Conservation (phyloP, 2,888 invertebrate genomes). For the Latrodectus elegans region DNA sequence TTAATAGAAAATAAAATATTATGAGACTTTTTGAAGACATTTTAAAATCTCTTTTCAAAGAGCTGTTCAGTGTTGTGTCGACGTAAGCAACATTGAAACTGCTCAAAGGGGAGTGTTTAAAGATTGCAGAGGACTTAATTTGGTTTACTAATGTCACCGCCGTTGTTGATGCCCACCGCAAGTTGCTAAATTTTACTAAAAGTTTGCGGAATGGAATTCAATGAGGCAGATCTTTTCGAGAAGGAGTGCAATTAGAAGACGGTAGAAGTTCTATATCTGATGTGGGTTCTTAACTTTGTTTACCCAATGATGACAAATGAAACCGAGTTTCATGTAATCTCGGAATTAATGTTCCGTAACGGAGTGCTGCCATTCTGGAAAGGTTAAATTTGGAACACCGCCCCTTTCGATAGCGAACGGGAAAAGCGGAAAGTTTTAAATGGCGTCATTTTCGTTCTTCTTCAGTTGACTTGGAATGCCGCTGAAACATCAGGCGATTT, state of each 20-base stretch:
- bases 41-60: too few relatives aligned
- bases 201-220: constrained; percentile 22
- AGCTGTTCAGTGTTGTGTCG: too few relatives aligned
- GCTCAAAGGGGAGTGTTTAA: background rate
- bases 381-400: constrained; percentile 57
- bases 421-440: constrained; percentile 16
- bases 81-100: background rate
- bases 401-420: constrained; percentile 4
- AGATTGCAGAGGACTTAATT: background rate
- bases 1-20: too few relatives aligned
- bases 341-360: constrained; percentile 64
- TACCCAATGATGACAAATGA: constrained; percentile 65
- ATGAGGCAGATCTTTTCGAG: constrained; percentile 42
- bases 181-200: constrained; percentile 10
- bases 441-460: constrained; percentile 13
- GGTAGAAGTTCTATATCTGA: background rate
- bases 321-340: constrained; percentile 57
- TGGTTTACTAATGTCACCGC: background rate
- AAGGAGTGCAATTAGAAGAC: constrained; percentile 47
- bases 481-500: constrained; percentile 10
- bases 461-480: constrained; percentile 14
- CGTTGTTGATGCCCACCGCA: constrained; percentile 7
- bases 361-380: constrained; percentile 55
- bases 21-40: too few relatives aligned
- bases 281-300: constrained; percentile 45